Evolutionary conservation across 2,113 vertebrate genomes (phyloP).

Genomic region (Neogobius melanostomus): DNA sequence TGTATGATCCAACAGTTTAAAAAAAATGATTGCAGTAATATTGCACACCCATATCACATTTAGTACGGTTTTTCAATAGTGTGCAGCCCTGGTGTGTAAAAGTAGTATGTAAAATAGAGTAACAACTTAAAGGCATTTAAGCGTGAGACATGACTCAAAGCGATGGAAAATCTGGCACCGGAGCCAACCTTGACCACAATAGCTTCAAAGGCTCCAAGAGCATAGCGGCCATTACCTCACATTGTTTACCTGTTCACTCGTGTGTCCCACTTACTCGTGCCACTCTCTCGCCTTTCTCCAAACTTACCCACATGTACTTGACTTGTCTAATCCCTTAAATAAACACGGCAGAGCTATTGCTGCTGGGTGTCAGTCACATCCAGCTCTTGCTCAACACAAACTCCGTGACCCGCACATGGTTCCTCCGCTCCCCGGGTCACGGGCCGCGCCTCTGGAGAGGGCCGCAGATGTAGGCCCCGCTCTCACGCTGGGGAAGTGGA

Average conservation of each 20-base stretch:
- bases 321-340: slow-evolving; percentile 61
- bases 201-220: not conserved
- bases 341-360: slow-evolving; percentile 71
- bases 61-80: too few relatives aligned
- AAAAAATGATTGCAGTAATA: too few relatives aligned
- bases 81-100: too few relatives aligned
- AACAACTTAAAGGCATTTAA: not conserved
- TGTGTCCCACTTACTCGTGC: not conserved
- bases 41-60: too few relatives aligned
- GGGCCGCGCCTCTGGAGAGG: slow-evolving; percentile 84
- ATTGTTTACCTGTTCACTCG: not conserved
- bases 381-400: slow-evolving; percentile 72
- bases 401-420: slow-evolving; percentile 93
- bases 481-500: slow-evolving; percentile 90
- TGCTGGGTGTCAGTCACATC: slow-evolving; percentile 81
- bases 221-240: not conserved
- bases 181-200: not conserved
- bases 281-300: not conserved
- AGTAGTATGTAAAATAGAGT: too few relatives aligned
- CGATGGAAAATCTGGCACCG: not conserved
- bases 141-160: not conserved
- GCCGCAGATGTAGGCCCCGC: slow-evolving; percentile 88
- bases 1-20: too few relatives aligned
- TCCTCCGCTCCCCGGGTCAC: slow-evolving; percentile 88
- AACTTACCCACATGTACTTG: slow-evolving; percentile 48